Evolutionary conservation across 1,140 invertebrate species (phyloP).

Genomic region (Trichomalopsis sarcophagae): DNA sequence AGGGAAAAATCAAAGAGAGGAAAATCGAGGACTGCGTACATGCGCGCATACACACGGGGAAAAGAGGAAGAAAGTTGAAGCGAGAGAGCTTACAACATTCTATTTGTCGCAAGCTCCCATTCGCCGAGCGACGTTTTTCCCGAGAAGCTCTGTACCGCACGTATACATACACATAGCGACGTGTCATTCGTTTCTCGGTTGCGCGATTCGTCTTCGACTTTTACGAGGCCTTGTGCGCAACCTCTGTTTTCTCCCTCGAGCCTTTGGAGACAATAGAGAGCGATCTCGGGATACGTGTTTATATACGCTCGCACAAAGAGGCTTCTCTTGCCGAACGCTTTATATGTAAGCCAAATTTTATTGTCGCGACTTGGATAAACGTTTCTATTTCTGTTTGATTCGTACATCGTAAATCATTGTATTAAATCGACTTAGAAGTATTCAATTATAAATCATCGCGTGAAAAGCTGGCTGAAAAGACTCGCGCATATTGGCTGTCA

Average conservation of each 20-base stretch:
- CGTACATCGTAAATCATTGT: no score
- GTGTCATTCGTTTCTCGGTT: not conserved
- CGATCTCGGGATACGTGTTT: not conserved
- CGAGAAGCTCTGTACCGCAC: not conserved
- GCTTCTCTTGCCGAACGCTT: no score
- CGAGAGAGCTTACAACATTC: not conserved
- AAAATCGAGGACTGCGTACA: no score
- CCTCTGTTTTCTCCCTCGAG: not conserved
- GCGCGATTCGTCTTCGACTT: not conserved
- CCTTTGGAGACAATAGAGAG: not conserved
- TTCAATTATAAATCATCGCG: no score
- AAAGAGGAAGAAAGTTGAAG: not conserved
- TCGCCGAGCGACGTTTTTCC: not conserved
- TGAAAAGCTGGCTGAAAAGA: no score
- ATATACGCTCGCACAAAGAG: not conserved
- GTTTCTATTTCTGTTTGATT: not conserved
- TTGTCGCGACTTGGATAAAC: no score
- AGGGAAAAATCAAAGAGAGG: not conserved
- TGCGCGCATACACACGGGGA: no score
- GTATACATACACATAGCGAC: no score
- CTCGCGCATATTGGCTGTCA: not conserved
- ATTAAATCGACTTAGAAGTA: no score
- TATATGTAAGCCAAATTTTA: not conserved
- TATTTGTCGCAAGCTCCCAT: conserved; percentile 1
- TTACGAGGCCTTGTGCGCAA: not conserved